Conservation (phyloP, 23 tunicate species). For the Ciona savignyi region DNA sequence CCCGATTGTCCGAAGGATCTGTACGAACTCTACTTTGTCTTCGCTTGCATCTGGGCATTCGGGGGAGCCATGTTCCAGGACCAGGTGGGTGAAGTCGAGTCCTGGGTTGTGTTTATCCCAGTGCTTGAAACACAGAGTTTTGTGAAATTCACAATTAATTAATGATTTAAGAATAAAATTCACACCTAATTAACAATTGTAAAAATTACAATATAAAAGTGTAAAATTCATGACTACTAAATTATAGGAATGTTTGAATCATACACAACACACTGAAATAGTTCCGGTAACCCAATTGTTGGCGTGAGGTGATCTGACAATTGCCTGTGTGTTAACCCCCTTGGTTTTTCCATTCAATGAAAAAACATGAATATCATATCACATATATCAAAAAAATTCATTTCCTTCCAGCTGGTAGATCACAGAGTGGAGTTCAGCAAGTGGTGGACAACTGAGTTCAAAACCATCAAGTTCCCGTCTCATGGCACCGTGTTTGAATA, state of each 20-base stretch:
- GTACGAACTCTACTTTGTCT: conserved; percentile 95
- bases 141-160: neutral
- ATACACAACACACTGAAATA: too few species aligned
- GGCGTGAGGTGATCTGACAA: too few species aligned
- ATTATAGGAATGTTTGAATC: neutral
- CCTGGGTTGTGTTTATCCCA: too few species aligned
- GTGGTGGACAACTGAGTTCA: conserved; percentile 99
- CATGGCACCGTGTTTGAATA: conserved; percentile 95
- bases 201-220: neutral
- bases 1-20: conserved; percentile 96
- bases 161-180: neutral
- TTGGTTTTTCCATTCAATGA: too few species aligned
- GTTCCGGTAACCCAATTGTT: too few species aligned
- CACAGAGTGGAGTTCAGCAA: conserved; percentile 99
- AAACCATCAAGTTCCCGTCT: conserved; percentile 93
- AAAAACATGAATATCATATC: too few species aligned
- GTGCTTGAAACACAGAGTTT: neutral
- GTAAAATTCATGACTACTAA: too few species aligned
- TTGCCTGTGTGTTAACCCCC: too few species aligned
- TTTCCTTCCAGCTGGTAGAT: conserved; percentile 61
- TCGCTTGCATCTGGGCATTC: conserved; percentile 97
- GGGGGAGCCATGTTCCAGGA: conserved; percentile 98
- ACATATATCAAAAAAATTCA: too few species aligned
- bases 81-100: too few species aligned
- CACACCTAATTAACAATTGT: neutral